A percentile compares a stretch with the other conserved stretches of the same genome.
Conservation (phyloP, 1,140 invertebrate species). For the Cotesia vestalis region DNA sequence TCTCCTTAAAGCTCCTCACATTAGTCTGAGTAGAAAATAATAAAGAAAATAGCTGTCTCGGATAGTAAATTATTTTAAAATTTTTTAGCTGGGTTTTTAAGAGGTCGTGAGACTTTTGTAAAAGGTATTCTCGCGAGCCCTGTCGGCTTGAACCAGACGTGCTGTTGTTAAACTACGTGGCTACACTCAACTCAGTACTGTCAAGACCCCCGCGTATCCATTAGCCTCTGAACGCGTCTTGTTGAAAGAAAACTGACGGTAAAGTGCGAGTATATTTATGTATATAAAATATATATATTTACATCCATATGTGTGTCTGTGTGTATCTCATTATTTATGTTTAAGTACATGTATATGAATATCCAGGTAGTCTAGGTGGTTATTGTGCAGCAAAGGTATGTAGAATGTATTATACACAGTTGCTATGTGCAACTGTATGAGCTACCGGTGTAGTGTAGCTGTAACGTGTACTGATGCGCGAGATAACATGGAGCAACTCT, state of each 20-base stretch:
- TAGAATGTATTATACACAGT: too few species aligned
- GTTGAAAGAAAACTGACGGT: conserved; percentile 29
- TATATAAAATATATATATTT: too few species aligned
- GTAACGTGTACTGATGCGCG: too few species aligned
- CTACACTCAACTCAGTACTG: background rate
- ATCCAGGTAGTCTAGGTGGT: too few species aligned
- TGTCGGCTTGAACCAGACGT: background rate
- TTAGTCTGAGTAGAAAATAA: conserved; percentile 1
- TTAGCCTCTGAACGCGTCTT: conserved; percentile 25
- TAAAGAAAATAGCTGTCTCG: conserved; percentile 25
- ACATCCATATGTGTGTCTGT: too few species aligned
- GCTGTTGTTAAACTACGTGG: background rate
- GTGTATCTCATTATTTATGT: background rate
- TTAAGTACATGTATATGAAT: too few species aligned
- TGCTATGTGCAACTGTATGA: background rate
- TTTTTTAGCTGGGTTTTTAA: conserved; percentile 9
- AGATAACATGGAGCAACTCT: too few species aligned
- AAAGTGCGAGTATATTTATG: conserved; percentile 17
- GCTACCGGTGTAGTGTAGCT: too few species aligned
- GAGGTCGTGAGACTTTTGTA: conserved; percentile 27
- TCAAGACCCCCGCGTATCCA: conserved; percentile 15
- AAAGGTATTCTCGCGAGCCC: background rate
- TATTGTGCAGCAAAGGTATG: too few species aligned
- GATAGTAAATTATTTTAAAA: conserved; percentile 11
- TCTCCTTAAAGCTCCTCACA: background rate